Percentiles rank a stretch among this genome's conserved stretches.
These are phyloP conservation scores for Flexamia atlantica DNA, from an alignment of 2,888 invertebrate genomes.

Conservation along the genomic window DNA sequence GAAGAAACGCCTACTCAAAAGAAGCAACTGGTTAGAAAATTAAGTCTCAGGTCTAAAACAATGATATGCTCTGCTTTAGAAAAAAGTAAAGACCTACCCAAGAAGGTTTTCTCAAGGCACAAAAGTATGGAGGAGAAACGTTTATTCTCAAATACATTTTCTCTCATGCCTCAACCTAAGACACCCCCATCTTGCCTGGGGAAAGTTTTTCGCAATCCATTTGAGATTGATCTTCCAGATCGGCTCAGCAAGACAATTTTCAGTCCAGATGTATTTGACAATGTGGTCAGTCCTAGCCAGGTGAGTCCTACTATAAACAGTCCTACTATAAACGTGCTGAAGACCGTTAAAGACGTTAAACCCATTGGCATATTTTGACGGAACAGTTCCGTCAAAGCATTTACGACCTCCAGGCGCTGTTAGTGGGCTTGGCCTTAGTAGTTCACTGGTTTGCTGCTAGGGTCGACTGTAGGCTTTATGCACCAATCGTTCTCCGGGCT, in stretches of 20 bases:
- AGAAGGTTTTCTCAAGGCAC: slow-evolving; percentile 23
- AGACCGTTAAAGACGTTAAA: no score
- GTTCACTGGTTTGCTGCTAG: no score
- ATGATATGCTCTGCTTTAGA: slow-evolving; percentile 42
- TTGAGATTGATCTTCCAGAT: slow-evolving; percentile 81
- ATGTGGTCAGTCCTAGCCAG: slow-evolving; percentile 73
- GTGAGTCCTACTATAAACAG: no score
- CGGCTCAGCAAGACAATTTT: slow-evolving; percentile 83
- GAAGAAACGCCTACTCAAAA: background rate
- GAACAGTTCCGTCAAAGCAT: no score
- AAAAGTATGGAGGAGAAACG: slow-evolving; percentile 48
- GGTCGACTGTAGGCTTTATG: no score
- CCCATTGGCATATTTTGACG: no score
- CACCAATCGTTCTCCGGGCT: no score
- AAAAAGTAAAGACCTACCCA: slow-evolving; percentile 19
- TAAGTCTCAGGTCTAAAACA: slow-evolving; percentile 45
- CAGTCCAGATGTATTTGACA: slow-evolving; percentile 77
- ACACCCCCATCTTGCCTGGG: slow-evolving; percentile 11
- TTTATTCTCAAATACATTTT: slow-evolving; percentile 45
- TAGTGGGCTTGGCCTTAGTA: no score
- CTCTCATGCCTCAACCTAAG: slow-evolving; percentile 23
- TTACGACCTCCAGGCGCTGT: no score
- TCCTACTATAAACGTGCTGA: no score
- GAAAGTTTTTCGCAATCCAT: slow-evolving; percentile 80
- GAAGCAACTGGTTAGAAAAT: background rate